Evolutionary conservation across 2,113 vertebrate species (phyloP).

Genomic region (Chauna torquata): DNA sequence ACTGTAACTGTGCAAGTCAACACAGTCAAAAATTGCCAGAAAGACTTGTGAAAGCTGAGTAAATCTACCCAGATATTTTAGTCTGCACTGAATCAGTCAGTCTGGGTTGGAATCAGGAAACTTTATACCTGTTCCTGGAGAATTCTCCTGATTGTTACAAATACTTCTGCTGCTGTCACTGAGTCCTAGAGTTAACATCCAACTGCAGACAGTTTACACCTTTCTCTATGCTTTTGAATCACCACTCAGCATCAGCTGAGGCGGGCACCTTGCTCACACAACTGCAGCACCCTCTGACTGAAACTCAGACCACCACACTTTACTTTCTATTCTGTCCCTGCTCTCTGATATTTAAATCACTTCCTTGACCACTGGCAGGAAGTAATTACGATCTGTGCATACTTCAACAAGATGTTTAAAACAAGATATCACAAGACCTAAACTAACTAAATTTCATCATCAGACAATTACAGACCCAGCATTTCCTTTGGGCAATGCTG

Average conservation of each 20-base stretch:
- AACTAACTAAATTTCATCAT: neutral
- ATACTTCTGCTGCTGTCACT: neutral
- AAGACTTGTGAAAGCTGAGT: neutral
- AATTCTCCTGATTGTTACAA: neutral
- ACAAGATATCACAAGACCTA: neutral
- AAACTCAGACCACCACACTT: neutral
- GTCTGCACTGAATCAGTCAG: neutral
- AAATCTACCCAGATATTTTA: neutral
- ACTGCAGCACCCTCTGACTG: neutral
- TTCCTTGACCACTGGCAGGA: neutral
- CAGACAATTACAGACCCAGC: neutral
- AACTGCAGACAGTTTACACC: neutral
- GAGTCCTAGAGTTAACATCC: neutral
- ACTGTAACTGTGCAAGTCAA: neutral
- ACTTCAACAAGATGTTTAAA: neutral
- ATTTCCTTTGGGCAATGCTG: neutral
- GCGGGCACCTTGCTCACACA: neutral
- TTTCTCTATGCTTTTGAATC: neutral
- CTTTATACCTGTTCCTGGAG: neutral
- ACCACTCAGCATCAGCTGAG: neutral
- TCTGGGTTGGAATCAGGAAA: neutral
- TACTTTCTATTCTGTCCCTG: neutral
- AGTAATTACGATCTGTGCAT: neutral
- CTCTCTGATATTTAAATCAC: neutral
- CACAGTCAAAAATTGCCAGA: neutral